These are phyloP conservation scores for Ceyx erithaca DNA, from an alignment of 2,797 vertebrate species.

Conservation along the genomic window DNA sequence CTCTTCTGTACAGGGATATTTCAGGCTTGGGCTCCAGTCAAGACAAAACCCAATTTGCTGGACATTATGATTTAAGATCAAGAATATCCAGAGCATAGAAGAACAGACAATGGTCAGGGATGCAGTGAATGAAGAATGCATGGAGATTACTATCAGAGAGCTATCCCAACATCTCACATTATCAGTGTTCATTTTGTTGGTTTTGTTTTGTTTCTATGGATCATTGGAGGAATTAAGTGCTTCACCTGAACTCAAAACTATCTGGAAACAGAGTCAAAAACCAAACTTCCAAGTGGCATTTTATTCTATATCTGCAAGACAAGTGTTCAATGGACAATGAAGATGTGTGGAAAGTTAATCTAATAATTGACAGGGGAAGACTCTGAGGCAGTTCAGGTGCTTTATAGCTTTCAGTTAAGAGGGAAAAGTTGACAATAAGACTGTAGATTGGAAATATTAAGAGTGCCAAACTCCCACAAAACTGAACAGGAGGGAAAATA, in stretches of 20 bases:
- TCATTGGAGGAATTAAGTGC: background rate
- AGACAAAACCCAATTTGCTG: background rate
- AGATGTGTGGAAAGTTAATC: background rate
- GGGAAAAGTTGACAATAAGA: slow-evolving; percentile 38
- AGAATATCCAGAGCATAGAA: background rate
- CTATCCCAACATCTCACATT: background rate
- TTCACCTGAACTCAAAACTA: background rate
- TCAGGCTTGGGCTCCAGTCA: background rate
- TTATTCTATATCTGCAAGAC: background rate
- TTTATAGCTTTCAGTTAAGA: slow-evolving; percentile 45
- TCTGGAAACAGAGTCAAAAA: background rate
- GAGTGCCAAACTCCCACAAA: slow-evolving; percentile 5
- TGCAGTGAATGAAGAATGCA: background rate
- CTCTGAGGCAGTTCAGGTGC: slow-evolving; percentile 39
- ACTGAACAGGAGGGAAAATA: background rate
- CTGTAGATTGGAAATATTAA: background rate
- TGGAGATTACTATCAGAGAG: background rate
- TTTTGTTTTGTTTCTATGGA: background rate
- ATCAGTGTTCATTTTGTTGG: background rate
- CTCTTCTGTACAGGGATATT: background rate
- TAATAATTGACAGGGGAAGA: slow-evolving; percentile 3
- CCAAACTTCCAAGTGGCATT: background rate
- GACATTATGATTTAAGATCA: background rate
- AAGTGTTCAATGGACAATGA: background rate
- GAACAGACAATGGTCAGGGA: background rate